Evolutionary conservation across 2,888 invertebrate genomes (phyloP).

Genomic region (Hypercompe scribonia): DNA sequence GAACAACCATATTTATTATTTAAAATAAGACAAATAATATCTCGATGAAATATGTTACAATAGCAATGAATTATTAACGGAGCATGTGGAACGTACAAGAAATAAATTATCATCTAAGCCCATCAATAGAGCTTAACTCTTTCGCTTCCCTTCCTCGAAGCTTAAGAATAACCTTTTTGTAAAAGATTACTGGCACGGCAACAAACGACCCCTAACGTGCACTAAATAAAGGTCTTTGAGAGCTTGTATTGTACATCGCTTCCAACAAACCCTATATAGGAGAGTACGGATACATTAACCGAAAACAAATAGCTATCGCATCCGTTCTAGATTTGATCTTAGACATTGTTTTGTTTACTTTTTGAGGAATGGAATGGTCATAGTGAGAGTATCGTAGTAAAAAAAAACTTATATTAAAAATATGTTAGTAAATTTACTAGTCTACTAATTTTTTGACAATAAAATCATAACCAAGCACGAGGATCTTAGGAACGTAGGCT

Average conservation of each 20-base stretch:
- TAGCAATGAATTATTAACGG: background rate
- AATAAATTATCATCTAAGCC: conserved; percentile 4
- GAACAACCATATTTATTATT: background rate
- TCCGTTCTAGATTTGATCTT: conserved; percentile 11
- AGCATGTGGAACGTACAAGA: background rate
- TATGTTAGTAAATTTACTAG: background rate
- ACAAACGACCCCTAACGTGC: conserved; percentile 34
- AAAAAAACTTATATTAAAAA: background rate
- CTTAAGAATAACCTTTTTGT: conserved; percentile 22
- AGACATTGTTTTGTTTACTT: background rate
- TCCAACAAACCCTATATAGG: conserved; percentile 31
- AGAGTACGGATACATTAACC: conserved; percentile 23
- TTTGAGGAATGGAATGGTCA: background rate
- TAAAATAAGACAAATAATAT: background rate
- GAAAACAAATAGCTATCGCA: conserved; percentile 31
- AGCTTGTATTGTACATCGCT: conserved; percentile 35
- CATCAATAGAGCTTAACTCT: conserved; percentile 9
- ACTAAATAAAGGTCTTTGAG: conserved; percentile 46
- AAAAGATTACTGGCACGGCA: conserved; percentile 29
- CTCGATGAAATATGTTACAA: background rate
- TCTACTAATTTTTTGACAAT: too few relatives aligned
- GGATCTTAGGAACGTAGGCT: too few relatives aligned
- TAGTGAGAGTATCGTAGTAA: too few relatives aligned
- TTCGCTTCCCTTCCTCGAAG: conserved; percentile 3
- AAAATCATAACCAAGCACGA: too few relatives aligned